Conservation (phyloP, 2,888 invertebrate species). For the Cataglyphis cursor region DNA sequence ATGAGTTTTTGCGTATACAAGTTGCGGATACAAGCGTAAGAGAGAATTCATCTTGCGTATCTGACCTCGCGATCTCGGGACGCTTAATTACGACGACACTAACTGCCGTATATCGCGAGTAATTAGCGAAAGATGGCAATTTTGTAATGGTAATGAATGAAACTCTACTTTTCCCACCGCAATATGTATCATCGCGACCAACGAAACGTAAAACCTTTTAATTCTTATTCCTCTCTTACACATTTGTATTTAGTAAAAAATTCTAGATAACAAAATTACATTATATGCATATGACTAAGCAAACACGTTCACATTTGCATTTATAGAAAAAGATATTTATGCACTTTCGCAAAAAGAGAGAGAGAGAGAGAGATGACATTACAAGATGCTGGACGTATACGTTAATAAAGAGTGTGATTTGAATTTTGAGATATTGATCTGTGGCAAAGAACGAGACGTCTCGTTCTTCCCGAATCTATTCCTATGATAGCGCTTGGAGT, state of each 20-base stretch:
- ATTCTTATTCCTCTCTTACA: not conserved
- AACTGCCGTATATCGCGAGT: constrained; percentile 23
- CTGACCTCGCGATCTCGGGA: constrained; percentile 32
- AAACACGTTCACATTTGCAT: not conserved
- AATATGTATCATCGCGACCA: not conserved
- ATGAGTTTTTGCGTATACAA: not conserved
- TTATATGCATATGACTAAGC: not conserved
- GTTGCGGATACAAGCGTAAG: constrained; percentile 14
- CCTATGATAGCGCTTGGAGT: not conserved
- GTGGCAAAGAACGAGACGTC: not conserved
- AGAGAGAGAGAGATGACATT: not conserved
- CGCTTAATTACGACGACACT: constrained; percentile 30
- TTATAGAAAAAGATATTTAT: constrained; percentile 22
- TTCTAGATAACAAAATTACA: not conserved
- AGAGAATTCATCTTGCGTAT: constrained; percentile 32
- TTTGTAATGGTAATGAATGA: constrained; percentile 14
- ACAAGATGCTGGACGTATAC: not conserved
- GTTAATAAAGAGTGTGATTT: constrained; percentile 6
- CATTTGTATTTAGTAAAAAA: not conserved
- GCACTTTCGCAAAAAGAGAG: not conserved
- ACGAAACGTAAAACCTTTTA: not conserved
- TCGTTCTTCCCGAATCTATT: not conserved
- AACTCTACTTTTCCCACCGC: constrained; percentile 17
- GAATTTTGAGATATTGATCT: constrained; percentile 9
- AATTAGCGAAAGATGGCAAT: constrained; percentile 28